Evolutionary conservation across 1,140 invertebrate genomes (phyloP), one percentile per base, ranked within the genome.

Genomic region (Cydia amplana): DNA sequence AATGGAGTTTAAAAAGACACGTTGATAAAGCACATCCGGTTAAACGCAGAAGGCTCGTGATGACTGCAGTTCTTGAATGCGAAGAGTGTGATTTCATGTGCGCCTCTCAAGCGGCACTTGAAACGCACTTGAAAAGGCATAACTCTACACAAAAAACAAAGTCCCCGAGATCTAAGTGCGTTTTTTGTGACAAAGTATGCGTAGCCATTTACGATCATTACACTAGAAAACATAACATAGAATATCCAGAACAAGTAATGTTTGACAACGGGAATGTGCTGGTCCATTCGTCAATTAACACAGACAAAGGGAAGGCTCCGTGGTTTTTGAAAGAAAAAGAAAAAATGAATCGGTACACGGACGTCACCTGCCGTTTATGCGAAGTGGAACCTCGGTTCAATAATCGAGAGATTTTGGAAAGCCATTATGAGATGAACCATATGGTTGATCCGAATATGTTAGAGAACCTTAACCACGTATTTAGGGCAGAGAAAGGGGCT

Each of bases 301-400:
- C 55, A 10, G 55, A 60, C 0, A 23, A 23, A 60, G 55, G 55
- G 20, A 60, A 60, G 20, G 55, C 55, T 20, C 18, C 55, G 0
- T 60, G 55, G 55, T 60, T 60, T 60, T 60, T 60, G 23, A 60
- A n/a, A 60, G 55, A 60, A 4, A 60, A 60, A 9, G 55, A 60
- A 23, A 60, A 60, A 60, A 9, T 60, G 20, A 60, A 10, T 23
- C 20, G 2, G 10, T 60, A 60, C 20, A 60, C 55, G 1, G 55
- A 60, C 55, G 20, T 23, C 20, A 60, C 55, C 7, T 60, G 55
- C n/a, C 16, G 55, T 12, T 23, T 60, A 12, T 60, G 55, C 9
- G 55, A 60, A 60, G 10, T 20, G 18, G 55, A 60, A 60, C 4
- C 55, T 10, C 0, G 9, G 2, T 60, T 60, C 12, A 6, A 60